Evolutionary conservation across 2,888 invertebrate species (phyloP).

Genomic region (Monopis laevigella): DNA sequence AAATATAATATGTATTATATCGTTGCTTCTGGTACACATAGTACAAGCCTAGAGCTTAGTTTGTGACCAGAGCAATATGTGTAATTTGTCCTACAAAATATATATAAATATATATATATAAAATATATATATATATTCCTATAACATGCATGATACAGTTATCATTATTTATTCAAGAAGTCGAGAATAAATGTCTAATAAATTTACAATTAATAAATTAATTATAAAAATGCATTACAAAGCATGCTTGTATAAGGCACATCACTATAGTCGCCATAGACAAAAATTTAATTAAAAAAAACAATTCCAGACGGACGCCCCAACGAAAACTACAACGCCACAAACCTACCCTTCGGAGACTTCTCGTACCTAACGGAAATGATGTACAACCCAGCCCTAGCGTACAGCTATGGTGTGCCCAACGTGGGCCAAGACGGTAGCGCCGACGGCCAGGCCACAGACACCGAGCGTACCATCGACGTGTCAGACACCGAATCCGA

Average conservation of each 20-base stretch:
- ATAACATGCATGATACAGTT: no score
- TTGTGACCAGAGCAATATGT: no score
- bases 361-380: conserved; percentile 64
- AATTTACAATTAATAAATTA: no score
- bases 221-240: conserved; percentile 1
- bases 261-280: background rate
- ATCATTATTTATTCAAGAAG: no score
- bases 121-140: no score
- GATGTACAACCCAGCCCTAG: conserved; percentile 44
- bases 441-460: conserved; percentile 31
- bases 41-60: no score
- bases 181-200: no score
- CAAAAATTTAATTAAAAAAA: background rate
- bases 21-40: no score
- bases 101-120: no score
- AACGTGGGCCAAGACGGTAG: conserved; percentile 44
- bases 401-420: conserved; percentile 42
- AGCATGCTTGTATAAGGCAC: background rate
- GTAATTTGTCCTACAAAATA: no score
- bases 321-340: conserved; percentile 64
- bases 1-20: no score
- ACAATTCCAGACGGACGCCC: conserved; percentile 46
- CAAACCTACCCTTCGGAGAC: conserved; percentile 63
- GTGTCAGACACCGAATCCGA: conserved; percentile 50
- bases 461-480: conserved; percentile 49